Conservation (phyloP, 2,888 invertebrate species). For the Julus scandinavius region DNA sequence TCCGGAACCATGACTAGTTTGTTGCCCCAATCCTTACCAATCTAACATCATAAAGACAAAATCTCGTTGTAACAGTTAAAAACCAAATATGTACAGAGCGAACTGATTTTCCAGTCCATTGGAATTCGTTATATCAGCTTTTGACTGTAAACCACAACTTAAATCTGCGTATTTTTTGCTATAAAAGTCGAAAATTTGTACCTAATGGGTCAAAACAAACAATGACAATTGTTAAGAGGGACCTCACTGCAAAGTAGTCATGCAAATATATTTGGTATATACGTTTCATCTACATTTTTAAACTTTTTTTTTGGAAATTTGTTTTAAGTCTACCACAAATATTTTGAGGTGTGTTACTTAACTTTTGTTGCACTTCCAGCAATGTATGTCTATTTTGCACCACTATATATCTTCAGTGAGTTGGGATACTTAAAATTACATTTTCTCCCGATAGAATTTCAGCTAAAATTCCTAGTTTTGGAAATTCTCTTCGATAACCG, state of each 20-base stretch:
- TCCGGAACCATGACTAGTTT: no score
- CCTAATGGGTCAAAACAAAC: not conserved
- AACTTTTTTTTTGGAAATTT: not conserved
- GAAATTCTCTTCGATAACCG: no score
- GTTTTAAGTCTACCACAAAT: not conserved
- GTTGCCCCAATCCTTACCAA: no score
- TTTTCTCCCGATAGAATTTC: not conserved
- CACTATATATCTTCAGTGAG: not conserved
- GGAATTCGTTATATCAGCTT: constrained; percentile 31
- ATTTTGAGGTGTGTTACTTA: not conserved
- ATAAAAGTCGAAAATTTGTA: not conserved
- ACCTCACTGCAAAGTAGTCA: not conserved
- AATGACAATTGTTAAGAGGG: not conserved
- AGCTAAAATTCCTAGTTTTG: not conserved
- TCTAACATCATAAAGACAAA: no score
- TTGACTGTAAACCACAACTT: constrained; percentile 21
- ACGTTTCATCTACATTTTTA: not conserved
- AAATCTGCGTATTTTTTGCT: constrained; percentile 13
- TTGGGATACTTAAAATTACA: not conserved
- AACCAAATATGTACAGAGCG: not conserved
- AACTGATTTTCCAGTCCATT: not conserved
- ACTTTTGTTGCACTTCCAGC: not conserved
- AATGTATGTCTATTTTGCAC: no score
- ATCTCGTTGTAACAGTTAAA: not conserved
- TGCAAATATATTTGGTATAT: not conserved